A percentile compares a stretch with the other conserved stretches of the same genome.
phyloP scores from a whole-genome alignment of 2,888 invertebrate genomes.

The Pristionchus japonicus region DNA sequence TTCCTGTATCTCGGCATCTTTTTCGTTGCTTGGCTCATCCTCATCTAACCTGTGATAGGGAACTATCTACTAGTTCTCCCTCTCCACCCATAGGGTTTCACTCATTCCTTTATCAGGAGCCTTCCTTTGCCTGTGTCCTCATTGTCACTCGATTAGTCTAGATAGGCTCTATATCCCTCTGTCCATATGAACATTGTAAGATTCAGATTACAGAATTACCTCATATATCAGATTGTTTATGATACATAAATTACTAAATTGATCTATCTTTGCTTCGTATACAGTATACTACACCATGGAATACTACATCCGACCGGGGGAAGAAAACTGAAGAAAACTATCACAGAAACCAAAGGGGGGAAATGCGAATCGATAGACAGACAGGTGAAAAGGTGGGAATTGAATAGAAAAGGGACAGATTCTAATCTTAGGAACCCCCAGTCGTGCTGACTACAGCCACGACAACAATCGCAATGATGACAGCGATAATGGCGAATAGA shows the following conservation, averaged over 20 bases:
- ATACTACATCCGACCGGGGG: background rate
- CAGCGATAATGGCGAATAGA: conserved; percentile 46
- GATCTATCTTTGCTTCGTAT: background rate
- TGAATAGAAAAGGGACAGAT: no score
- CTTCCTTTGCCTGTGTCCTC: background rate
- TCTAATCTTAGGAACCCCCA: background rate
- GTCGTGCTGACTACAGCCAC: conserved; percentile 44
- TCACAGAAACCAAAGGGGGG: background rate
- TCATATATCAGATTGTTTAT: conserved; percentile 18
- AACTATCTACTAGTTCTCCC: background rate
- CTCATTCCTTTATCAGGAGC: conserved; percentile 45
- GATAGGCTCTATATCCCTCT: conserved; percentile 1
- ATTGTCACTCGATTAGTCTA: background rate
- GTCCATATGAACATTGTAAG: conserved; percentile 16
- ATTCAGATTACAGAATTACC: conserved; percentile 19
- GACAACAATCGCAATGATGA: conserved; percentile 50
- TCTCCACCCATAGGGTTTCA: conserved; percentile 29
- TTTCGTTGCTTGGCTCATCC: conserved; percentile 72
- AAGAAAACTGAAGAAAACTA: background rate
- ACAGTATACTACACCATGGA: conserved; percentile 17
- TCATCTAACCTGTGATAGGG: conserved; percentile 52
- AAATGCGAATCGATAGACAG: conserved; percentile 9
- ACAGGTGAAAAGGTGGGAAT: background rate
- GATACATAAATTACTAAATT: conserved; percentile 29
- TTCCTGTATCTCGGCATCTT: conserved; percentile 72